Evolutionary conservation across 1,140 invertebrate genomes (phyloP).

Genomic region (Ips nitidus): DNA sequence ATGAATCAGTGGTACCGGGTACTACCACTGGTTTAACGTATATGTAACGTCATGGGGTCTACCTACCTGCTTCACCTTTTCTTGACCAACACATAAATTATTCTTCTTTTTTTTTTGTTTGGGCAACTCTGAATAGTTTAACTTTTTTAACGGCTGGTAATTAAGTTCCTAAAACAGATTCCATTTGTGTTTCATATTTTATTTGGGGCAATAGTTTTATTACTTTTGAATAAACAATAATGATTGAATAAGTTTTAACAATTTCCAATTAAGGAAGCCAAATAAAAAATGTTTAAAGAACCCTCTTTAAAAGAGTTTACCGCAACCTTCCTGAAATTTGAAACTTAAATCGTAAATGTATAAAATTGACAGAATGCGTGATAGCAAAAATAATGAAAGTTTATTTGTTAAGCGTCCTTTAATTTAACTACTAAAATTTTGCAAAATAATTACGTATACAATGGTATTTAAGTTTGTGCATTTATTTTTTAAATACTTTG

Average conservation of each 20-base stretch:
- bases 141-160: constrained; percentile 21
- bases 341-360: too few species aligned
- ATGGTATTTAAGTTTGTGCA: too few species aligned
- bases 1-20: not conserved
- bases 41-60: constrained; percentile 29
- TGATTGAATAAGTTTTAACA: not conserved
- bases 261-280: not conserved
- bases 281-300: not conserved
- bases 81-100: constrained; percentile 25
- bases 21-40: constrained; percentile 18
- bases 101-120: constrained; percentile 20
- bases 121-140: constrained; percentile 29
- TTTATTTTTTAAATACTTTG: too few species aligned
- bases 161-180: constrained; percentile 17
- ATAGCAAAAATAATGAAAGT: too few species aligned
- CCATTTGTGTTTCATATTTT: not conserved
- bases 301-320: too few species aligned
- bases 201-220: not conserved
- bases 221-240: not conserved
- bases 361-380: too few species aligned
- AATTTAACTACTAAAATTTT: too few species aligned
- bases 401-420: too few species aligned
- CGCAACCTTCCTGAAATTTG: too few species aligned
- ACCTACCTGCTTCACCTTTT: constrained; percentile 33
- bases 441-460: too few species aligned